phyloP scores from a whole-genome alignment of 2,797 vertebrate genomes.

The Lithobates sylvaticus region DNA sequence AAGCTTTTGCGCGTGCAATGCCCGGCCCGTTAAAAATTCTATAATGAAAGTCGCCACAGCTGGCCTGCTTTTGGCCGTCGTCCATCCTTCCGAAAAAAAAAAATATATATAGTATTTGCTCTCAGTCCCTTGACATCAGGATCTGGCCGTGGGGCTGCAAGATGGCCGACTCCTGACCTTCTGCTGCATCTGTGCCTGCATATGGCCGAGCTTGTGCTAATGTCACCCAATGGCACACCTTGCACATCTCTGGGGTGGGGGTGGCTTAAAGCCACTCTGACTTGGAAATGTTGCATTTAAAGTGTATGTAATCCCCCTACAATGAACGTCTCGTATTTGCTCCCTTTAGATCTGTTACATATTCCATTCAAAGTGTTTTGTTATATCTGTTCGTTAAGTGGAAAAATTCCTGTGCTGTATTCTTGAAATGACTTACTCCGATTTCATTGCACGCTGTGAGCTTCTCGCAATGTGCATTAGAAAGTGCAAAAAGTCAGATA shows the following conservation, averaged over 20 bases:
- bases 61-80: slow-evolving; percentile 31
- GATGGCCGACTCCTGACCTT: slow-evolving; percentile 27
- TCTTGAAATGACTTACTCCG: too few relatives aligned
- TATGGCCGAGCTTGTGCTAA: background rate
- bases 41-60: slow-evolving; percentile 23
- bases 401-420: too few relatives aligned
- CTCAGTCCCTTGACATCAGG: slow-evolving; percentile 30
- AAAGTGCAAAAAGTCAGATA: too few relatives aligned
- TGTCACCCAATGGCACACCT: slow-evolving; percentile 16
- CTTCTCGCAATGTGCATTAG: too few relatives aligned
- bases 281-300: too few relatives aligned
- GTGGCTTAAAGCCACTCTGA: too few relatives aligned
- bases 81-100: slow-evolving; percentile 21
- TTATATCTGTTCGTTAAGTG: too few relatives aligned
- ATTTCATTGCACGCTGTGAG: too few relatives aligned
- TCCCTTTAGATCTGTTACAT: too few relatives aligned
- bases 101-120: slow-evolving; percentile 4
- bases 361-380: too few relatives aligned
- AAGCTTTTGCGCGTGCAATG: background rate
- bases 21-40: slow-evolving; percentile 4
- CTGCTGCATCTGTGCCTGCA: slow-evolving; percentile 25
- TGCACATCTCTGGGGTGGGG: background rate
- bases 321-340: too few relatives aligned
- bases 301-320: too few relatives aligned
- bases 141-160: slow-evolving; percentile 19